Evolutionary conservation across 2,113 vertebrate genomes (phyloP).

Genomic region (Mustelus asterias): DNA sequence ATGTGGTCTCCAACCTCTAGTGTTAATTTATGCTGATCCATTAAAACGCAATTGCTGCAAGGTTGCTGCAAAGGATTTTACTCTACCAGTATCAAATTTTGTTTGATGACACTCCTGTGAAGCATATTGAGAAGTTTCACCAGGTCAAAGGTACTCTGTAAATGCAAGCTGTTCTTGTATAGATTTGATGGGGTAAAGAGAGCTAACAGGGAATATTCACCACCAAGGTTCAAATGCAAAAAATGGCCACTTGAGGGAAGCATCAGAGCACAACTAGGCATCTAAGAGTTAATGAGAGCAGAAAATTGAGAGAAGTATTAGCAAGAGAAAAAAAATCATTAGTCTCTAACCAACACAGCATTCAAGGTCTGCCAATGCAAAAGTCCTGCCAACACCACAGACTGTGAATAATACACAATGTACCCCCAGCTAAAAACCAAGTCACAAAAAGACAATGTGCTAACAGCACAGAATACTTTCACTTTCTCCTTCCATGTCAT

Average conservation of each 20-base stretch:
- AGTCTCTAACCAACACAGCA: background rate
- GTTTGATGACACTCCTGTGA: background rate
- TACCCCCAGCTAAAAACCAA: background rate
- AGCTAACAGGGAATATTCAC: background rate
- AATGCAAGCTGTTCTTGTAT: background rate
- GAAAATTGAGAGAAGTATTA: background rate
- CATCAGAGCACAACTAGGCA: background rate
- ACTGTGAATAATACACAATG: background rate
- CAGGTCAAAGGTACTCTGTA: background rate
- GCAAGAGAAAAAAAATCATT: background rate
- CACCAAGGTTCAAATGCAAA: background rate
- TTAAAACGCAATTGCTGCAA: background rate
- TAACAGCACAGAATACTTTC: background rate
- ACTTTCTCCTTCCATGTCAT: background rate
- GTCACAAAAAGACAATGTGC: background rate
- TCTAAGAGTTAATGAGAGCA: background rate
- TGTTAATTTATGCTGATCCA: background rate
- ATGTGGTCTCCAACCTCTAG: background rate
- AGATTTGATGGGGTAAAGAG: background rate
- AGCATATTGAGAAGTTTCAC: no score
- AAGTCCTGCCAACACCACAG: background rate
- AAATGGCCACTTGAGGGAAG: background rate
- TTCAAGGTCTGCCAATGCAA: background rate
- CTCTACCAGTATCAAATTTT: background rate
- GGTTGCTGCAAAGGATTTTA: no score